Conservation (phyloP, 1,140 invertebrate species). For the Drosophila carrolli region DNA sequence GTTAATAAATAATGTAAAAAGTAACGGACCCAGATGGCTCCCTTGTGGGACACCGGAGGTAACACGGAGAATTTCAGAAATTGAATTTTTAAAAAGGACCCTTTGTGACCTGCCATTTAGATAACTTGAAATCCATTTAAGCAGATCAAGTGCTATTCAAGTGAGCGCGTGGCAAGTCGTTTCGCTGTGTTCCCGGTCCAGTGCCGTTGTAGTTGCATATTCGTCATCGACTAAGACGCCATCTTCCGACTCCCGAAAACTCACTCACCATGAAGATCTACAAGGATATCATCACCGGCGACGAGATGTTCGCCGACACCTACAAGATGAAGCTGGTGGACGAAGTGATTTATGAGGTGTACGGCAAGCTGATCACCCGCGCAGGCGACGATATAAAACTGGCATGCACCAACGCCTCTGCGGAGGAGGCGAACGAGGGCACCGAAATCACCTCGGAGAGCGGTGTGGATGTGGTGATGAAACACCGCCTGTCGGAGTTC, state of each 20-base stretch:
- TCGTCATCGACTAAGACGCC: constrained; percentile 55
- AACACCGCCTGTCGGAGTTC: constrained; percentile 95
- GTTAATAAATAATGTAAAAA: too few species aligned
- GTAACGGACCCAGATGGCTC: too few species aligned
- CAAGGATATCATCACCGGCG: constrained; percentile 97
- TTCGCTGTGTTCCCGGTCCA: constrained; percentile 60
- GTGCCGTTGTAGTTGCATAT: constrained; percentile 71
- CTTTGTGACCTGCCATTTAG: too few species aligned
- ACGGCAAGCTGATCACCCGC: constrained; percentile 93
- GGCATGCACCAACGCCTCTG: constrained; percentile 96
- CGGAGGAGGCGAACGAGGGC: constrained; percentile 95
- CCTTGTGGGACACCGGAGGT: too few species aligned
- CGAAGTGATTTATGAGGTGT: constrained; percentile 97
- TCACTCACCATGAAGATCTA: constrained; percentile 95
- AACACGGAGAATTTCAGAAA: too few species aligned
- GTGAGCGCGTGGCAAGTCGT: constrained; percentile 78
- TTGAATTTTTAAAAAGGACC: too few species aligned
- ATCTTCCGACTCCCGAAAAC: constrained; percentile 41
- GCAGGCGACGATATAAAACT: constrained; percentile 92
- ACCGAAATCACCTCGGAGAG: constrained; percentile 90
- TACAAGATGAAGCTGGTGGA: constrained; percentile 97
- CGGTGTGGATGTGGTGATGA: constrained; percentile 97
- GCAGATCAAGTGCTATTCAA: constrained; percentile 68
- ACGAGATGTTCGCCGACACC: constrained; percentile 99
- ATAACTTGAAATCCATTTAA: too few species aligned